phyloP scores from a whole-genome alignment of 1,140 invertebrate genomes.

The Macrocentrus cingulum region DNA sequence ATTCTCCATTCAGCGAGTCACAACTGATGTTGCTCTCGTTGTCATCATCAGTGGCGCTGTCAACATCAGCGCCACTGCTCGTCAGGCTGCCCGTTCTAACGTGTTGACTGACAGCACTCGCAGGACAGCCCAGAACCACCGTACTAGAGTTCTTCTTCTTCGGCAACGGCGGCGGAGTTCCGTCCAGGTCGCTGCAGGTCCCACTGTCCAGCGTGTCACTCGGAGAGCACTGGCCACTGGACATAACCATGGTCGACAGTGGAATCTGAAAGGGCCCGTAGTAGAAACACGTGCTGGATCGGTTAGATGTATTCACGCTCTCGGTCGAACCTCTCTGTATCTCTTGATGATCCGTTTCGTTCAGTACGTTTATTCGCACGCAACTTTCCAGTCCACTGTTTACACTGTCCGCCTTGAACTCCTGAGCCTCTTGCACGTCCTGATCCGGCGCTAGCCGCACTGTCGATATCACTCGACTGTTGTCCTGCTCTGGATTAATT shows the following conservation, averaged over 20 bases:
- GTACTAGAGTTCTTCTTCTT: constrained; percentile 63
- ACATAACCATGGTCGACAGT: constrained; percentile 60
- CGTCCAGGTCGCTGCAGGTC: constrained; percentile 78
- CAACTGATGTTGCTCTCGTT: constrained; percentile 72
- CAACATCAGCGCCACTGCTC: constrained; percentile 62
- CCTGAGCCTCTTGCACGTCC: constrained; percentile 37
- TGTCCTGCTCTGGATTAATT: constrained; percentile 64
- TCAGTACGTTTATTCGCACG: constrained; percentile 58
- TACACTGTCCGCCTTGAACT: constrained; percentile 23
- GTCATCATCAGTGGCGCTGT: constrained; percentile 70
- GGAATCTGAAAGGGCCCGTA: constrained; percentile 60
- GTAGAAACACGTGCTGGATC: constrained; percentile 59
- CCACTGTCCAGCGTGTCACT: constrained; percentile 79
- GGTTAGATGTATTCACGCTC: constrained; percentile 32
- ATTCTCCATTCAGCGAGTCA: constrained; percentile 69
- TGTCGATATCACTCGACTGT: constrained; percentile 48
- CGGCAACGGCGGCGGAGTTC: constrained; percentile 70
- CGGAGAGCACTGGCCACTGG: constrained; percentile 77
- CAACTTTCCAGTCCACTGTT: constrained; percentile 38
- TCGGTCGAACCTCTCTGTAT: constrained; percentile 40
- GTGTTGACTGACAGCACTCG: constrained; percentile 56
- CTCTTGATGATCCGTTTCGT: constrained; percentile 41
- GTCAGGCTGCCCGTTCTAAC: constrained; percentile 60
- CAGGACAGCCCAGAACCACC: constrained; percentile 32
- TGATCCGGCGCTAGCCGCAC: constrained; percentile 46